These are phyloP conservation scores for Orchestia grillus DNA, from an alignment of 1,140 invertebrate genomes.

Conservation along the genomic window DNA sequence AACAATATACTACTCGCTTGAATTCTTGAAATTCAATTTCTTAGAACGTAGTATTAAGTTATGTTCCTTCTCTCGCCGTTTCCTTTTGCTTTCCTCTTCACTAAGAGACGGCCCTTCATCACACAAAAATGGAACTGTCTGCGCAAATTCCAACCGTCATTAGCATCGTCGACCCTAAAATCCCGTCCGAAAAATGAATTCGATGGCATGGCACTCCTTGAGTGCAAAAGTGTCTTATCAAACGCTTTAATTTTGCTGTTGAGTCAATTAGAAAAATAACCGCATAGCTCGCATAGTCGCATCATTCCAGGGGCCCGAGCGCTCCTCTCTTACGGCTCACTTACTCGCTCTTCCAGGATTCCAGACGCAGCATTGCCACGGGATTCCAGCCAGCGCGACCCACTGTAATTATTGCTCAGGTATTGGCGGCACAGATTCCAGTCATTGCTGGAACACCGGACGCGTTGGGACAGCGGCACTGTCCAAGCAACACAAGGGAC, in stretches of 20 bases:
- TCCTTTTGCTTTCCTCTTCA: not conserved
- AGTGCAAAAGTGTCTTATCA: not conserved
- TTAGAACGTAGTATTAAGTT: not conserved
- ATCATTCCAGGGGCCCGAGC: constrained; percentile 11
- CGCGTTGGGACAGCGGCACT: not conserved
- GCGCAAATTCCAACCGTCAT: not conserved
- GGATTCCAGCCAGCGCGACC: constrained; percentile 31
- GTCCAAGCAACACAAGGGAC: not conserved
- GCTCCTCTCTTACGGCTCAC: constrained; percentile 35
- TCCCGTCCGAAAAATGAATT: not conserved
- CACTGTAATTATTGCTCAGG: constrained; percentile 54
- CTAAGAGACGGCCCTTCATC: not conserved
- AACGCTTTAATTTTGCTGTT: constrained; percentile 33
- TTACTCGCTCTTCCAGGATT: constrained; percentile 49
- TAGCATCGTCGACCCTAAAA: not conserved
- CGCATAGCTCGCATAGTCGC: constrained; percentile 29
- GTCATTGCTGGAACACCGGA: constrained; percentile 47
- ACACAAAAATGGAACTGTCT: not conserved
- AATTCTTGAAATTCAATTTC: not conserved
- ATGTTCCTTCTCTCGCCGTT: not conserved
- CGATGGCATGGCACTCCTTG: not conserved
- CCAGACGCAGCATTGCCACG: constrained; percentile 33
- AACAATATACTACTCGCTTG: not conserved
- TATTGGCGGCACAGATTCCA: constrained; percentile 37
- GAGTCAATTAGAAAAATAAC: constrained; percentile 48